These are phyloP conservation scores for Xylocopa sonorina DNA, from an alignment of 1,140 invertebrate genomes.

Conservation along the genomic window DNA sequence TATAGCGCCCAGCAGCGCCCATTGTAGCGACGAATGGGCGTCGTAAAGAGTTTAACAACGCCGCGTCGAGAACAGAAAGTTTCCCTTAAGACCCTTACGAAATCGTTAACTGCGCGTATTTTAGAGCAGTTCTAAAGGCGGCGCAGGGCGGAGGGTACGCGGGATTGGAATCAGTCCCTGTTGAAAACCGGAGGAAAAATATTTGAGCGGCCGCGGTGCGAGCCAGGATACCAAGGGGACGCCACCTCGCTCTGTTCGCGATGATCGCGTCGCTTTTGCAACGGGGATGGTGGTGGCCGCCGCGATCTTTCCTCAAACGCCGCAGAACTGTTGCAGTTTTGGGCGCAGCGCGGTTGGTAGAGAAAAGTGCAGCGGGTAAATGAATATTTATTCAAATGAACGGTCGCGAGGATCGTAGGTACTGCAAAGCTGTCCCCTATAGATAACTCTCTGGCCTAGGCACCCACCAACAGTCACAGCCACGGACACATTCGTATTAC, in stretches of 20 bases:
- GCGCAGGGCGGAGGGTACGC: conserved; percentile 25
- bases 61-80: conserved; percentile 65
- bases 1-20: conserved; percentile 60
- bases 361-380: conserved; percentile 52
- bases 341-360: too few relatives aligned
- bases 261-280: too few relatives aligned
- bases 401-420: conserved; percentile 65
- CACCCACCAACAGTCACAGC: conserved; percentile 66
- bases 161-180: conserved; percentile 60
- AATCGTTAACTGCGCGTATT: conserved; percentile 76
- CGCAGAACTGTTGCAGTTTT: not conserved
- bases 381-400: conserved; percentile 73
- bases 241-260: not conserved
- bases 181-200: conserved; percentile 40
- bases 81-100: conserved; percentile 70
- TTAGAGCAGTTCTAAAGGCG: conserved; percentile 70
- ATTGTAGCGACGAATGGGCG: conserved; percentile 75
- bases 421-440: conserved; percentile 69
- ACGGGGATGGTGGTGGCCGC: too few relatives aligned
- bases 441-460: conserved; percentile 71
- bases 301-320: not conserved
- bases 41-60: conserved; percentile 77
- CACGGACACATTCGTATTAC: conserved; percentile 78
- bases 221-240: too few relatives aligned
- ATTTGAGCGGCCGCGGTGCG: too few relatives aligned